Evolutionary conservation across 2,888 invertebrate species (phyloP), one percentile per base, ranked within the genome.

Genomic region (Drosophila villosipedis): DNA sequence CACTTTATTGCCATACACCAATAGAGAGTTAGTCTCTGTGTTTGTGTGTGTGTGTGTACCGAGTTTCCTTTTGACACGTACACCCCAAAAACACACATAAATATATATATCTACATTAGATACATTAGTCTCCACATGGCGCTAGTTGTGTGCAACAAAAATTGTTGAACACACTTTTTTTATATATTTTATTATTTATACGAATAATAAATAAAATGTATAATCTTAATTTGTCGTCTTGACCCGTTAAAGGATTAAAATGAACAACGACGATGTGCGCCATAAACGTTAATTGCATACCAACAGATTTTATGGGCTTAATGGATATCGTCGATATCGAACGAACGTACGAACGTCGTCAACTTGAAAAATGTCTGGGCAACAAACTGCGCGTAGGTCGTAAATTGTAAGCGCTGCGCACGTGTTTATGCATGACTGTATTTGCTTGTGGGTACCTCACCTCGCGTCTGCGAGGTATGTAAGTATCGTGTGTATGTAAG

Each of bases 221-320:
- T 69, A 84, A 88, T 85, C 89, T 83, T 78, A 83, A 84, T 81
- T 83, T 89, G 86, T 85, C 86, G 83, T 86, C 84, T 86, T 89
- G 90, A 85, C 78, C 87, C 74, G 78, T 67, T 83, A 83, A 81
- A 77, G 78, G 91, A 89, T 89, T 90, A 89, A 82, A 83, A 70
- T 70, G 63, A 77, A 78, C 81, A 78, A 75, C 80, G 75, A 70
- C 57, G 65, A 61, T 69, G 25, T 25, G 22, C 47, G 75, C 82
- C 60, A 91, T 91, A 91, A 91, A 91, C 76, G 82, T 89, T 90
- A 91, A 91, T 89, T 91, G 90, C 89, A 91, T 87, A 78, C 82
- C 82, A 79, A 78, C 81, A 80, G 89, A 89, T 91, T 91, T 91
- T 91, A 91, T 91, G 82, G 82, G 83, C 89, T 91, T 90, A 91